These are phyloP conservation scores for Crotalus helleri DNA, from an alignment of 2,113 vertebrate species.

Conservation along the genomic window DNA sequence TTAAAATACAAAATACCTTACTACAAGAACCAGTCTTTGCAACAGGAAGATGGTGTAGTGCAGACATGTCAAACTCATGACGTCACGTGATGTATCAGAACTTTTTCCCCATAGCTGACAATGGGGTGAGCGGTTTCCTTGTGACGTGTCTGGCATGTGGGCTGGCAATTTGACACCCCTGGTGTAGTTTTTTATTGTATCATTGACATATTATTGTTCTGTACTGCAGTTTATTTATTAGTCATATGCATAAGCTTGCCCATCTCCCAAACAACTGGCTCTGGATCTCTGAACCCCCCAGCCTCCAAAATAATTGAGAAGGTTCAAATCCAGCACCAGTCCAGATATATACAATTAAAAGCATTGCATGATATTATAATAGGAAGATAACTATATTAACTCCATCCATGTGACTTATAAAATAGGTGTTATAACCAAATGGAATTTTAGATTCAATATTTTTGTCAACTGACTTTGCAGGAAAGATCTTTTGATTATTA, in stretches of 20 bases:
- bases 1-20: accelerated
- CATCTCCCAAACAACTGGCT: neutral
- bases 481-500: neutral
- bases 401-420: neutral
- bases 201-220: neutral
- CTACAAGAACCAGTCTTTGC: neutral
- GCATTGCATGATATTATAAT: neutral
- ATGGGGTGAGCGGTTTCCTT: too few relatives aligned
- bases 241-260: too few relatives aligned
- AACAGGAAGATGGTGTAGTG: neutral
- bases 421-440: neutral
- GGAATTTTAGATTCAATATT: neutral
- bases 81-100: too few relatives aligned
- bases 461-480: neutral
- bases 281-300: neutral
- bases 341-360: neutral
- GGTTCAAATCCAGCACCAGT: neutral
- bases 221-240: neutral
- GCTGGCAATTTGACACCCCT: too few relatives aligned
- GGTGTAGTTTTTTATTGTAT: too few relatives aligned
- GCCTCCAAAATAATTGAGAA: neutral
- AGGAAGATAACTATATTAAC: neutral
- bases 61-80: too few relatives aligned
- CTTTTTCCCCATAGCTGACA: too few relatives aligned
- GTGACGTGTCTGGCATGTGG: too few relatives aligned